These are phyloP conservation scores for Cephus pygmeus DNA, from an alignment of 2,888 invertebrate genomes.

Conservation along the genomic window DNA sequence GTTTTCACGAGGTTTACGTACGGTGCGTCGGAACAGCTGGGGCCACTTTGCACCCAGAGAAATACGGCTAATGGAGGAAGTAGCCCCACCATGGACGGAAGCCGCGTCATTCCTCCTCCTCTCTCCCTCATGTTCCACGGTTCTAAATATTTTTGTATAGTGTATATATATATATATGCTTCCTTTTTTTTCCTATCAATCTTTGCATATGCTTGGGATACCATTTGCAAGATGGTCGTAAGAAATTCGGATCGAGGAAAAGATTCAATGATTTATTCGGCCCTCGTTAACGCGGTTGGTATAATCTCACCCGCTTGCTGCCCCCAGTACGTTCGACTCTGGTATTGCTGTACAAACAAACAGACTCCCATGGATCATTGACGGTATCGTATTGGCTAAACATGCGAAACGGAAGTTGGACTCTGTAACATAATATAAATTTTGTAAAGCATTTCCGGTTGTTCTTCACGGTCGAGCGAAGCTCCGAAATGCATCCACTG, in stretches of 20 bases:
- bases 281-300: not conserved
- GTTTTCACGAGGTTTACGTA: slow-evolving; percentile 37
- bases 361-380: slow-evolving; percentile 45
- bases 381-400: not conserved
- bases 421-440: not conserved
- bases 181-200: not conserved
- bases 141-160: not conserved
- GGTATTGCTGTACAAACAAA: slow-evolving; percentile 63
- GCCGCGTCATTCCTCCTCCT: not conserved
- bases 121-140: not conserved
- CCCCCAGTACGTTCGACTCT: slow-evolving; percentile 57
- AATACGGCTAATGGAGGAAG: slow-evolving; percentile 52
- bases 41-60: slow-evolving; percentile 52
- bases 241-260: not conserved
- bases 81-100: not conserved
- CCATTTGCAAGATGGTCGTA: not conserved
- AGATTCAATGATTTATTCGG: not conserved
- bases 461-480: not conserved
- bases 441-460: not conserved
- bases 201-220: not conserved
- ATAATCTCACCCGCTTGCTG: not conserved
- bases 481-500: no score
- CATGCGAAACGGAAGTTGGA: not conserved
- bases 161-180: not conserved
- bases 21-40: slow-evolving; percentile 51